Percentiles rank a stretch among this genome's conserved stretches.
phyloP scores from a whole-genome alignment of 2,113 vertebrate species.

The Elaphurus davidianus region DNA sequence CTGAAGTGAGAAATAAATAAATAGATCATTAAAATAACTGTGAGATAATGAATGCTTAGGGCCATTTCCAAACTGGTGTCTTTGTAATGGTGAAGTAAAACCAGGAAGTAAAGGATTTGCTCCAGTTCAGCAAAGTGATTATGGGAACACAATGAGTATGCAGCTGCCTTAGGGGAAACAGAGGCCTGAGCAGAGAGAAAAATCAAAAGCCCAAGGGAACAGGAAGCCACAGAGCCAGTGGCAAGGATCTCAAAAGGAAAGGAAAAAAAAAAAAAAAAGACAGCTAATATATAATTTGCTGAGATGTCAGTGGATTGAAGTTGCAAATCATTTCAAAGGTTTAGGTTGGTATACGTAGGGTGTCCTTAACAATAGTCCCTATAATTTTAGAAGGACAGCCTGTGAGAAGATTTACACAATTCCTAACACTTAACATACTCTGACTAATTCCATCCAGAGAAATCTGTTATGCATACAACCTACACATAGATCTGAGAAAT shows the following conservation, averaged over 20 bases:
- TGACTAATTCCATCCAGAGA: not conserved
- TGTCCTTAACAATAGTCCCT: not conserved
- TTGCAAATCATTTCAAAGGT: not conserved
- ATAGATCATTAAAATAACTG: not conserved
- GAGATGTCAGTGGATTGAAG: not conserved
- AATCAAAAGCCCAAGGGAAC: too few relatives aligned
- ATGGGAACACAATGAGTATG: not conserved
- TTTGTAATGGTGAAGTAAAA: not conserved
- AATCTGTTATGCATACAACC: not conserved
- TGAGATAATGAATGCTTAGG: not conserved
- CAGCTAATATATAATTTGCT: not conserved
- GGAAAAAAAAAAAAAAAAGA: not conserved
- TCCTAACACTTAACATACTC: not conserved
- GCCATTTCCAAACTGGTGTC: not conserved
- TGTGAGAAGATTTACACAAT: not conserved
- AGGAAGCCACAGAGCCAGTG: not conserved
- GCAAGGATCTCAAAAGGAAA: not conserved
- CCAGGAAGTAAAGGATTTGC: not conserved
- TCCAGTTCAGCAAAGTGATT: not conserved
- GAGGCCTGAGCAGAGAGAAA: not conserved
- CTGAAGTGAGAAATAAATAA: not conserved
- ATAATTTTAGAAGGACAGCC: not conserved
- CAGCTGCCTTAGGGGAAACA: rapidly evolving
- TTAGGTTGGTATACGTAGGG: not conserved
- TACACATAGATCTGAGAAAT: not conserved